Base-by-base conservation (phyloP, 1,140 invertebrate species). In the Drosophila quadrilineata region DNA sequence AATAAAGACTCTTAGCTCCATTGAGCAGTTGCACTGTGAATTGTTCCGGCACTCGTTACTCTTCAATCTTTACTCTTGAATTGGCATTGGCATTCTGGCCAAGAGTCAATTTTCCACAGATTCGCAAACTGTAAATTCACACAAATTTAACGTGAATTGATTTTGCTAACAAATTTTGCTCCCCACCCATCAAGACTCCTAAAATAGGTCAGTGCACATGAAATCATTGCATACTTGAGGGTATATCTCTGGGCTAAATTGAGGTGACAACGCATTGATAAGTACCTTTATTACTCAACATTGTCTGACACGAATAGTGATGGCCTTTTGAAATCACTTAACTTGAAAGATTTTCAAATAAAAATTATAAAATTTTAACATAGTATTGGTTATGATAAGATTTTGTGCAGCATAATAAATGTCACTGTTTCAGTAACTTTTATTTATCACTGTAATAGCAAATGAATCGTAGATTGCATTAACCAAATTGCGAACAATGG, bases 121-220 rank as follows among this genome's bases (percentile, higher is more conserved):
- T 38, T 62, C 19, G n/a, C n/a, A n/a, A n/a, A n/a, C n/a, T 14
- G 26, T 12, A 33, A 26, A 0, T 19, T 16, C 10, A 16, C 36
- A 45, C 24, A 38, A 62, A 54, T 54, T 48, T 33, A 16, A 48
- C 31, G 40, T 31, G 48, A 53, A 66, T 69, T 69, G 66, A 69
- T 65, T 69, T 58, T 38, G 16, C 19, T 48, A 46, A 35, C 14
- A n/a, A n/a, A 24, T 17, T 33, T 17, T 10, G 6, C 16, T 35
- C 19, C 3, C 52, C 8, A 6, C 3, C 19, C 14, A 17, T 28
- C 45, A 21, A 6, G 1, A 9, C 12, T 33, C 26, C 33, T 10
- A 4, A 71, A 71, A 63, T 68, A 68, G 69, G 69, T 71, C 69
- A 63, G 16, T 26, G 48, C 43, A 45, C 63, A 60, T 33, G 6